Conservation (phyloP, 2,888 invertebrate species). For the Xestia sexstrigata region DNA sequence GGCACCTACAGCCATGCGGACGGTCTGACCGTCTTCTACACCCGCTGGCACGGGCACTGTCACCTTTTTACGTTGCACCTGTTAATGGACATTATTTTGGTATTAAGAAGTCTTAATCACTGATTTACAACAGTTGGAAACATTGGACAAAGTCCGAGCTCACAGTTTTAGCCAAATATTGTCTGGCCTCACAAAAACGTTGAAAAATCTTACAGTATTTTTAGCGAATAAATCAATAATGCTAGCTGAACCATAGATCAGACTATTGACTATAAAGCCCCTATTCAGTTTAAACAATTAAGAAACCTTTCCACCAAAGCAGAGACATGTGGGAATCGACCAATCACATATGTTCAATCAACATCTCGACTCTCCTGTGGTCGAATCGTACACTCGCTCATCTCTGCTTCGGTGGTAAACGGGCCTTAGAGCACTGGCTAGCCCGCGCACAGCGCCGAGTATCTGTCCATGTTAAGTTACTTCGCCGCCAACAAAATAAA, state of each 20-base stretch:
- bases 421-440: background rate
- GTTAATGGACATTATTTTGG: constrained; percentile 13
- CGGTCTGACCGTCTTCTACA: constrained; percentile 99
- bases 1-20: constrained; percentile 97
- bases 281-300: background rate
- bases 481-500: background rate
- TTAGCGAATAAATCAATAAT: background rate
- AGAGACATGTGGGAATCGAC: background rate
- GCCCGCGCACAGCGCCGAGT: background rate
- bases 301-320: background rate
- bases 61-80: constrained; percentile 96
- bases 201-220: background rate
- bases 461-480: background rate
- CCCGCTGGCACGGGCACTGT: constrained; percentile 98
- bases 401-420: background rate
- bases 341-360: background rate
- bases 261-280: background rate
- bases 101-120: background rate
- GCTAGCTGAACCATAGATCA: background rate
- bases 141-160: background rate
- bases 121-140: background rate
- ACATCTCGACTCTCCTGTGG: background rate
- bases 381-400: background rate
- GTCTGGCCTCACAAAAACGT: background rate
- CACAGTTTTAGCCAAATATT: background rate